phyloP scores from a whole-genome alignment of 2,797 vertebrate genomes.

The Chaunax sp. region DNA sequence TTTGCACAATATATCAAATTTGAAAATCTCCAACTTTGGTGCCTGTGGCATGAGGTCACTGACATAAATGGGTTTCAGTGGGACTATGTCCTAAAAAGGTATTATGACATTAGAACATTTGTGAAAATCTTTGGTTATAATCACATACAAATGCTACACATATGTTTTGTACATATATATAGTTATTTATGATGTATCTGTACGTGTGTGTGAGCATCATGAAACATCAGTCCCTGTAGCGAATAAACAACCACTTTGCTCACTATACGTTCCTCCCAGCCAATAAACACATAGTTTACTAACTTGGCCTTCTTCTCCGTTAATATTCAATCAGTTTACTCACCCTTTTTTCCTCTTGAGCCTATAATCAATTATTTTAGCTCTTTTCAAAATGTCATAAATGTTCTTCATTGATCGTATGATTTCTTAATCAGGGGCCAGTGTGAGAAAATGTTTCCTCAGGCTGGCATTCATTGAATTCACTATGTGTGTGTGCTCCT shows the following conservation, averaged over 20 bases:
- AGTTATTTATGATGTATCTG: slow-evolving; percentile 10
- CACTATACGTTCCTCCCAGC: slow-evolving; percentile 27
- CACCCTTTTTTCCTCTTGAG: slow-evolving; percentile 34
- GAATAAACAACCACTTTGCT: slow-evolving; percentile 52
- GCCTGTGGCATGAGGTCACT: no score
- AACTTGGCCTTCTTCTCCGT: slow-evolving; percentile 23
- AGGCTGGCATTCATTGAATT: slow-evolving; percentile 28
- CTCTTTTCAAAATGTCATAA: slow-evolving; percentile 31
- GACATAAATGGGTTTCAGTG: neutral
- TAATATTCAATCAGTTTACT: slow-evolving; percentile 35
- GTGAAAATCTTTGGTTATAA: neutral
- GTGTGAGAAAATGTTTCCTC: slow-evolving; percentile 35
- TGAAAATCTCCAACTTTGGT: no score
- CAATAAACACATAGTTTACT: slow-evolving; percentile 45
- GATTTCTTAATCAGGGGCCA: slow-evolving; percentile 28
- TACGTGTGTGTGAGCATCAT: slow-evolving; percentile 2
- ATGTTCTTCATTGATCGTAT: slow-evolving; percentile 12
- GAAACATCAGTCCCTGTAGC: slow-evolving; percentile 12
- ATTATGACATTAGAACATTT: no score
- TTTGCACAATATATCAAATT: no score
- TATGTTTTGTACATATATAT: neutral
- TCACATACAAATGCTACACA: neutral
- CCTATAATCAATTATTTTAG: slow-evolving; percentile 34
- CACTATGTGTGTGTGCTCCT: slow-evolving; percentile 27
- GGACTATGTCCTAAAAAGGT: neutral